Conservation (phyloP, 92 coral and sea anemone genomes). For the Porites rus region DNA sequence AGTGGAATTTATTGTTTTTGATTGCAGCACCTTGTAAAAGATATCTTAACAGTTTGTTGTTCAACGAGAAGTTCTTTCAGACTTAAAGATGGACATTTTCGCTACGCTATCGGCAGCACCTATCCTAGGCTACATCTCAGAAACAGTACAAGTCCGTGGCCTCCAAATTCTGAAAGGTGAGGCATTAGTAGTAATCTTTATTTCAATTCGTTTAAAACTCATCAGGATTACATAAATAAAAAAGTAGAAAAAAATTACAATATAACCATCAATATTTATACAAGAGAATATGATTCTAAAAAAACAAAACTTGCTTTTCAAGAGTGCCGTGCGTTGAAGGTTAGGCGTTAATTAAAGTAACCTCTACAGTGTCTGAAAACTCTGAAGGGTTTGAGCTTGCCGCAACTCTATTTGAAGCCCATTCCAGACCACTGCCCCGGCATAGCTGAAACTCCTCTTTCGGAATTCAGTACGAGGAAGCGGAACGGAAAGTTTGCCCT, state of each 20-base stretch:
- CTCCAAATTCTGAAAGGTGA: slow-evolving; percentile 79
- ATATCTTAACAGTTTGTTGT: slow-evolving; percentile 88
- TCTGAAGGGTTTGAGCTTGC: no score
- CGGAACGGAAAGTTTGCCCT: no score
- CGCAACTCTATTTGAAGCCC: no score
- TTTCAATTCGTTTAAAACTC: neutral
- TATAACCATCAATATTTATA: no score
- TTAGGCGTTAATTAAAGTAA: no score
- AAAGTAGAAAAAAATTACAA: neutral
- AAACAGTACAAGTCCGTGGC: slow-evolving; percentile 88
- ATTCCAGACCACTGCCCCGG: no score
- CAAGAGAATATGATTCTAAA: no score
- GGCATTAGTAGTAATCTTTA: neutral
- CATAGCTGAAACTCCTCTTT: no score
- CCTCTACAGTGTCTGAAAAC: no score
- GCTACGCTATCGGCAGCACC: slow-evolving; percentile 84
- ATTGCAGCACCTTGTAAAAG: slow-evolving; percentile 88
- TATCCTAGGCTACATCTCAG: slow-evolving; percentile 89
- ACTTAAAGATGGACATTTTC: slow-evolving; percentile 87
- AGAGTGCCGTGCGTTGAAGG: no score
- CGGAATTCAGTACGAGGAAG: no score
- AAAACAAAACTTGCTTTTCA: no score
- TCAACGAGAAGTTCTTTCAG: slow-evolving; percentile 82
- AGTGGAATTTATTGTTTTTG: neutral
- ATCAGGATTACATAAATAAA: neutral